These are phyloP conservation scores for Chondrosia reniformis DNA, from an alignment of 37 sponge, comb jelly and placozoan genomes.

Conservation along the genomic window DNA sequence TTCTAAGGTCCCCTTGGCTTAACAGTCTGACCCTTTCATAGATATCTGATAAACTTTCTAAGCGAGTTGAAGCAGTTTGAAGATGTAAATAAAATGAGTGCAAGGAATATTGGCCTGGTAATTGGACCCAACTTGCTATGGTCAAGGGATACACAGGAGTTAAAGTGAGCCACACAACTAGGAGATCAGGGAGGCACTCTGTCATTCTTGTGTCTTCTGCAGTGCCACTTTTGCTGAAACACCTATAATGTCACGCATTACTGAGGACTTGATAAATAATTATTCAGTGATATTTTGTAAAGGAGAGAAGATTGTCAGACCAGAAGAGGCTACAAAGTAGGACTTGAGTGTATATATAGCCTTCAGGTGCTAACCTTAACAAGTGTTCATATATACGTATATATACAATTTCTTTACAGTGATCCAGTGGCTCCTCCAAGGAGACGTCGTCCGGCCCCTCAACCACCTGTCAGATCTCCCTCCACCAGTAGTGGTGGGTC, in stretches of 20 bases:
- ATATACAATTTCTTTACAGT: background rate
- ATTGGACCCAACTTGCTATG: conserved; percentile 90
- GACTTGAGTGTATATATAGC: background rate
- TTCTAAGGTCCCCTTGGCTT: no score
- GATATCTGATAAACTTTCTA: conserved; percentile 71
- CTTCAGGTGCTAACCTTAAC: background rate
- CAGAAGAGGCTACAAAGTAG: background rate
- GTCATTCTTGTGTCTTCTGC: background rate
- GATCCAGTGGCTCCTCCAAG: conserved; percentile 3
- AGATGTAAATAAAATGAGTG: conserved; percentile 79
- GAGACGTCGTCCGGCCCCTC: conserved; percentile 15
- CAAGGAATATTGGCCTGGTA: conserved; percentile 82
- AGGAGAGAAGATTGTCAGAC: background rate
- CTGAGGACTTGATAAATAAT: conserved; percentile 1
- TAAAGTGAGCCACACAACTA: background rate
- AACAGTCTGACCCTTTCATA: background rate
- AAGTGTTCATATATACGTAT: background rate
- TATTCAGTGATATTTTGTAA: background rate
- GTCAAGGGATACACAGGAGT: conserved; percentile 29
- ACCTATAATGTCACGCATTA: background rate
- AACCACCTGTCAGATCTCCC: background rate
- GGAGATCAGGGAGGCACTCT: background rate
- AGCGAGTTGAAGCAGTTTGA: conserved; percentile 50
- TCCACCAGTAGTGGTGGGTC: background rate
- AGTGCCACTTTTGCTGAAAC: conserved; percentile 15